Conservation (phyloP, 2,797 vertebrate species). For the Sardinella longiceps region DNA sequence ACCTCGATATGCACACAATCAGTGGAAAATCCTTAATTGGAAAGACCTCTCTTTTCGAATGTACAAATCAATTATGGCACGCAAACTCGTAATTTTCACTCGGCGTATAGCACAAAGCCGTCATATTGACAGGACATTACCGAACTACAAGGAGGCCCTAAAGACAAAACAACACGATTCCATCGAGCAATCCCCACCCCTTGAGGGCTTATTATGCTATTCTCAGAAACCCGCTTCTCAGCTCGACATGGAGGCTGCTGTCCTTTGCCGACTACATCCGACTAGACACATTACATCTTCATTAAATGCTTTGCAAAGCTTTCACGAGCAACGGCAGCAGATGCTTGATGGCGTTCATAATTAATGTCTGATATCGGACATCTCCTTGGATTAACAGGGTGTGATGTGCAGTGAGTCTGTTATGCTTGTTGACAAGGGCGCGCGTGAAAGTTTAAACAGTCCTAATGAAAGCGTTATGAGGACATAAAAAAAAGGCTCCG, state of each 20-base stretch:
- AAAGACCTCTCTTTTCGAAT: not conserved
- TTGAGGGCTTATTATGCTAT: not conserved
- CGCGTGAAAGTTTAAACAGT: not conserved
- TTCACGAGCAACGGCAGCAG: not conserved
- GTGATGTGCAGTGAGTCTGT: not conserved
- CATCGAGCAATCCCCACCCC: not conserved
- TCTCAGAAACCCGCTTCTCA: not conserved
- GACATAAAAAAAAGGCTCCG: not conserved
- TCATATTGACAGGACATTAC: slow-evolving; percentile 23
- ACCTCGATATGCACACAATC: not conserved
- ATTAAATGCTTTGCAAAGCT: not conserved
- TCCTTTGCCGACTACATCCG: not conserved
- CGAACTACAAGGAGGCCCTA: not conserved
- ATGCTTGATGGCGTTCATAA: not conserved
- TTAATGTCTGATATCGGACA: slow-evolving; percentile 4
- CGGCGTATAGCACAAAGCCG: not conserved
- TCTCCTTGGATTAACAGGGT: slow-evolving; percentile 3
- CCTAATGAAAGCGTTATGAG: not conserved
- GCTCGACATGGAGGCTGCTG: not conserved
- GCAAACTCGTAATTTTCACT: not conserved
- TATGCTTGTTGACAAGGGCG: not conserved
- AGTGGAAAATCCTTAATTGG: not conserved
- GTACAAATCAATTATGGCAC: not conserved
- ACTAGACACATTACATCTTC: not conserved
- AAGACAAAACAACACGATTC: slow-evolving; percentile 5